phyloP scores from a whole-genome alignment of 2,113 vertebrate species.

The Megaceryle torquata region DNA sequence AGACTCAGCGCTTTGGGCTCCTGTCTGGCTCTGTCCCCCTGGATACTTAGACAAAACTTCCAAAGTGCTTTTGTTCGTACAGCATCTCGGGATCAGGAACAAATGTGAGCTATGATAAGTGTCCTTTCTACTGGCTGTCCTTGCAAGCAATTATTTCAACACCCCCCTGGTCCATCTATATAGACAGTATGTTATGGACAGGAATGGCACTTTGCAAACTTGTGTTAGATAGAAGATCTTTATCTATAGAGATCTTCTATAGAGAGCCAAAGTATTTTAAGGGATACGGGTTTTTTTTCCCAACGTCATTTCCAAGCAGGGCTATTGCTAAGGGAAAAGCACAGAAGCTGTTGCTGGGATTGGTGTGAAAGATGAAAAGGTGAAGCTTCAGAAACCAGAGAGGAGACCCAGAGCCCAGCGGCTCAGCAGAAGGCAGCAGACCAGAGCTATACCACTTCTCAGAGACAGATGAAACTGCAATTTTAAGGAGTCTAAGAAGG shows the following conservation, averaged over 20 bases:
- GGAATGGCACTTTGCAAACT: not conserved
- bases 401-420: not conserved
- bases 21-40: not conserved
- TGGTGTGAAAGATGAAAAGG: not conserved
- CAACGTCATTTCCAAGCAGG: fast-evolving
- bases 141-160: not conserved
- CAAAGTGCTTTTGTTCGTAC: not conserved
- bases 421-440: not conserved
- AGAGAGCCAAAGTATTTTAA: not conserved
- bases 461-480: not conserved
- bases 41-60: not conserved
- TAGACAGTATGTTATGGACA: not conserved
- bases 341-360: not conserved
- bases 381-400: not conserved
- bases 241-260: not conserved
- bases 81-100: not conserved
- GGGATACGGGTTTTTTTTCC: not conserved
- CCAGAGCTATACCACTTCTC: not conserved
- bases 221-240: not conserved
- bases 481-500: not conserved
- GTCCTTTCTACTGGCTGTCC: not conserved
- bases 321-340: not conserved
- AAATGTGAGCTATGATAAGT: not conserved
- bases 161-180: not conserved
- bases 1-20: fast-evolving